A percentile compares a stretch with the other conserved stretches of the same genome.
Evolutionary conservation across 2,797 vertebrate species (phyloP).

Genomic region (Steatocranus sp.): DNA sequence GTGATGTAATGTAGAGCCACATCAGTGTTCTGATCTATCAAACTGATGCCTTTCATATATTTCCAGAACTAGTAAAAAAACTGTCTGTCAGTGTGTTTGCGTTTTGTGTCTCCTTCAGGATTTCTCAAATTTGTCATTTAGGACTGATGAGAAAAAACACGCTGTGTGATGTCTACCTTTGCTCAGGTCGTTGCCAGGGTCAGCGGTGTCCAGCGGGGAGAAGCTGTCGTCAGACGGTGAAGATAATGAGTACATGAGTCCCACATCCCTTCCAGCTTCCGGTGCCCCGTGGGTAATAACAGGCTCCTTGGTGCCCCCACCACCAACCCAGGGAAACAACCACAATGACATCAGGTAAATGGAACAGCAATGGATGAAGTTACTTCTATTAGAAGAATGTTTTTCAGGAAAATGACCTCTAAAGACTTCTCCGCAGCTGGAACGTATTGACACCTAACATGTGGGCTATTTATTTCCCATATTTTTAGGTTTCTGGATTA

Average conservation of each 20-base stretch:
- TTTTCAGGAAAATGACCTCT: neutral
- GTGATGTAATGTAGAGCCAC: neutral
- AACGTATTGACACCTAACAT: fast-evolving
- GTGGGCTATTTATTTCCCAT: neutral
- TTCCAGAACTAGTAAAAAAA: neutral
- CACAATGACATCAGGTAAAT: constrained; percentile 44
- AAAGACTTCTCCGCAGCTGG: neutral
- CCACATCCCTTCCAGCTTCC: constrained; percentile 81
- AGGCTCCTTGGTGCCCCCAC: constrained; percentile 65
- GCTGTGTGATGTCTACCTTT: neutral
- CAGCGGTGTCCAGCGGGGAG: constrained; percentile 72
- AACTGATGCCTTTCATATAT: neutral
- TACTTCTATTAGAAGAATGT: neutral
- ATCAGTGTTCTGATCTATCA: neutral
- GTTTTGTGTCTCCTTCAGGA: neutral
- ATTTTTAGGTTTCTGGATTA: neutral
- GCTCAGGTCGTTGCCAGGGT: constrained; percentile 50
- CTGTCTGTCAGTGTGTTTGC: neutral
- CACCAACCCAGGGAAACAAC: constrained; percentile 41
- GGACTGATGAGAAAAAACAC: neutral
- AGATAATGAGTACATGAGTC: constrained; percentile 91
- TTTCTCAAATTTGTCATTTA: neutral
- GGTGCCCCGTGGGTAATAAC: constrained; percentile 52
- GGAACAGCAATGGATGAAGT: fast-evolving
- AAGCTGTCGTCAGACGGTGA: constrained; percentile 71